Evolutionary conservation across 2,888 invertebrate species (phyloP), one percentile per base, ranked within the genome.

Genomic region (Pammene aurita): DNA sequence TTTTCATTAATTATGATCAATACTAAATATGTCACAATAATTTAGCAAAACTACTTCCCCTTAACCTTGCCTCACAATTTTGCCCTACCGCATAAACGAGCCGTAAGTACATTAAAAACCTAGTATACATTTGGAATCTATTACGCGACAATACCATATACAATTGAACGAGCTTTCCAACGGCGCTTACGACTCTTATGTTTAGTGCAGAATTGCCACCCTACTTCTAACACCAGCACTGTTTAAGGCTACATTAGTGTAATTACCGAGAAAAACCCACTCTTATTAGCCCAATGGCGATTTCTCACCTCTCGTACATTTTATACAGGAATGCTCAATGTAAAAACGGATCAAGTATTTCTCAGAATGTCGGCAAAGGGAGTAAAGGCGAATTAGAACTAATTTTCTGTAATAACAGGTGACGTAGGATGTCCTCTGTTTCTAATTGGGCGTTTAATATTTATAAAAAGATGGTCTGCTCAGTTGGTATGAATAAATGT

Each of bases 241-340:
- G 70, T 75, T 74, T 75, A 75, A 72, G 71, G 72, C 70, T 41
- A 54, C 61, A 72, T 62, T 70, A 70, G 41, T 67, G 74, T 80
- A 77, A 80, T 80, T 79, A 76, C 76, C 57, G 35, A 71, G 72
- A 76, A 70, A 78, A 77, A 76, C 72, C 46, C 66, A 68, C 76
- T 72, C 74, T 76, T 79, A 80, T 79, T 80, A 80, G 76, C 76
- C 73, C 72, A 72, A 71, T 75, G 73, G 61, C 73, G 71, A 77
- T 79, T 76, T 77, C 75, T 76, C 75, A 75, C 75, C 73, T 62
- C 41, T 50, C 62, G 2, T 50, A n/a, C 50, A 62, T 62, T 62
- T 62, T 50, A 50, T 7, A 62, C 38, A 52, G 50, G 41, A 41
- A 62, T 52, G 62, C 26, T 18, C 26, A 34, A 62, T 52, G 62